Evolutionary conservation across 2,888 invertebrate species (phyloP).

Genomic region (Loripinus fragilis): DNA sequence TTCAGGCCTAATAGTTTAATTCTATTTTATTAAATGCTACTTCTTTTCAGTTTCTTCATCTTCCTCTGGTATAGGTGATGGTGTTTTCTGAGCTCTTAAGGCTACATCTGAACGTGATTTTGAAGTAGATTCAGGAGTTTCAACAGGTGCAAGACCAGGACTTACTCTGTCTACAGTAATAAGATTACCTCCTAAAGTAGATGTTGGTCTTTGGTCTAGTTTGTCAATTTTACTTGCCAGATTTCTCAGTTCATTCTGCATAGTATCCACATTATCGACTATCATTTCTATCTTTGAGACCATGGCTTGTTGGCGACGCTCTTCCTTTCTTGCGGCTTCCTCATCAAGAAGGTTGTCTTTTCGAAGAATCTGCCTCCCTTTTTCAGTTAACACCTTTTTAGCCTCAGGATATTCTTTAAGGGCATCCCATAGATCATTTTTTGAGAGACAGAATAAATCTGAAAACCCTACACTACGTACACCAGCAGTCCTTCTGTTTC

Average conservation of each 20-base stretch:
- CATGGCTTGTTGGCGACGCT: constrained; percentile 85
- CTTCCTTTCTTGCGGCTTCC: constrained; percentile 72
- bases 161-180: background rate
- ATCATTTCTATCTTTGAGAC: constrained; percentile 85
- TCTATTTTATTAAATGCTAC: no score
- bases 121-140: background rate
- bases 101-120: background rate
- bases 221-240: constrained; percentile 49
- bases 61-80: constrained; percentile 50
- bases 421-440: constrained; percentile 94
- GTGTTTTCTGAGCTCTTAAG: constrained; percentile 10
- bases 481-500: constrained; percentile 94
- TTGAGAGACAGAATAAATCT: constrained; percentile 96
- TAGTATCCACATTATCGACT: constrained; percentile 55
- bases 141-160: constrained; percentile 8
- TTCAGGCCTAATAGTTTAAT: no score
- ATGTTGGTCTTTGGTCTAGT: constrained; percentile 27
- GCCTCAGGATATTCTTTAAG: constrained; percentile 86
- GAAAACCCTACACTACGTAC: constrained; percentile 90
- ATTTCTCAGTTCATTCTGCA: constrained; percentile 42
- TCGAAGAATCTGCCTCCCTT: constrained; percentile 85
- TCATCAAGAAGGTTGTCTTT: constrained; percentile 85
- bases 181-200: background rate
- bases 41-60: constrained; percentile 32
- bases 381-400: constrained; percentile 82